Base-by-base conservation (phyloP, 2,797 vertebrate species). In the Huso huso region DNA sequence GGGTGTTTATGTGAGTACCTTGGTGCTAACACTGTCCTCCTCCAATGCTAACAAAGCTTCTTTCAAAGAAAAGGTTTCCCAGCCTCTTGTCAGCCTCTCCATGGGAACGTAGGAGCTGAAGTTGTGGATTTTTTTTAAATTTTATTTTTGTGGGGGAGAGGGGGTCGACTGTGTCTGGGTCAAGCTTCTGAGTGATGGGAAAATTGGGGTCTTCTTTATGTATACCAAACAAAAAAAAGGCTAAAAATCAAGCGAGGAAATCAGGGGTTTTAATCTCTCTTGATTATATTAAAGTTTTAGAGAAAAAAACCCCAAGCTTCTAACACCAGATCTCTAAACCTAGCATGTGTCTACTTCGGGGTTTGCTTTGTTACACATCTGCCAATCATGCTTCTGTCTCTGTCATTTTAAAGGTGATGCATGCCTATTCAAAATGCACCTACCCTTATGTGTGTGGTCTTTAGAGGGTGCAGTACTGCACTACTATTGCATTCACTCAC, bases 41-140 rank as follows among this genome's bases (percentile, higher is more conserved):
- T 90, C 88, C 91, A 91, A 88, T 82, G 83, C 90, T 93, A 96
- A 99, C 96, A 99, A 99, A 97, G 94, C 92, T 95, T 93, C 95
- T 93, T 79, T 77, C 82, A 79, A 86, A 94, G 89, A 90, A 93
- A 92, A 86, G 87, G 83, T 86, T 91, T 87, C 87, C 87, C 88
- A 88, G 88, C 85, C 85, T 87, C 91, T 87, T 86, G 79, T 85
- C 81, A 74, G 81, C 82, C 89, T 89, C 90, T 87, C 92, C 93
- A 94, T 97, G 94, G 94, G 93, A 96, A 97, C 92, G 74, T 80
- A 78, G 84, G 84, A 86, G 73, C 67, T 64, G 70, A 81, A 84
- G 84, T 83, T 51, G 63, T 53, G 65, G 69, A 67, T 65, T 71
- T 73, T 67, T 61, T 52, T 48, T 50, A 48, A 48, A 18, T 37